Conservation (phyloP, 2,113 vertebrate genomes). For the Cyrtonyx montezumae region DNA sequence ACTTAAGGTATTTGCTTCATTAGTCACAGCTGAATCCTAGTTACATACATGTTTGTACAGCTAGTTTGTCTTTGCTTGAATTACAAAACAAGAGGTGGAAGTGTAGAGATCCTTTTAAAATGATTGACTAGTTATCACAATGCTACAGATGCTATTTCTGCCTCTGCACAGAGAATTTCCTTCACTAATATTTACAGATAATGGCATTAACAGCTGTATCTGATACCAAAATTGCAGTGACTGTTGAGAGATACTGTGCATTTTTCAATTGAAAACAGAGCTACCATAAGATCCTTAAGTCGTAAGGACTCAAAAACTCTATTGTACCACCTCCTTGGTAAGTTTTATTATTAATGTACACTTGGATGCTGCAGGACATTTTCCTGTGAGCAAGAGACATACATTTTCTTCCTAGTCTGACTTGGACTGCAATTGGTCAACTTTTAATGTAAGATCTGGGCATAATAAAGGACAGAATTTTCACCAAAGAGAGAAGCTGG, state of each 20-base stretch:
- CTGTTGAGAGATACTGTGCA: constrained; percentile 26
- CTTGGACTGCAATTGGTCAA: background rate
- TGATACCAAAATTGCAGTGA: constrained; percentile 34
- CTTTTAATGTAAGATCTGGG: background rate
- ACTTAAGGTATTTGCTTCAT: background rate
- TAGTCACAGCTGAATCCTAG: constrained; percentile 37
- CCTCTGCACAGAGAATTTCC: constrained; percentile 56
- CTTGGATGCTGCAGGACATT: background rate
- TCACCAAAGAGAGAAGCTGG: background rate
- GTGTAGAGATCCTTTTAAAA: constrained; percentile 35
- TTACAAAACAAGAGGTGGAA: constrained; percentile 31
- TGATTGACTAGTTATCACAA: constrained; percentile 44
- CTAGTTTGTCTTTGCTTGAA: constrained; percentile 7
- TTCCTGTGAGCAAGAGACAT: background rate
- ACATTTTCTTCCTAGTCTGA: background rate
- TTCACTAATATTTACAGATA: constrained; percentile 38
- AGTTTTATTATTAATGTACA: constrained; percentile 43
- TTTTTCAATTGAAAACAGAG: constrained; percentile 30
- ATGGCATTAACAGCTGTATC: constrained; percentile 45
- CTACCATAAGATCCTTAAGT: constrained; percentile 4
- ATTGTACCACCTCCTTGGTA: background rate
- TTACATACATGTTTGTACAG: constrained; percentile 42
- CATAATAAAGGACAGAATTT: background rate
- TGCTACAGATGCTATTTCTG: constrained; percentile 61
- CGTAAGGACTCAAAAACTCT: background rate